Evolutionary conservation across 2,113 vertebrate species (phyloP).

Genomic region (Erinaceus europaeus): DNA sequence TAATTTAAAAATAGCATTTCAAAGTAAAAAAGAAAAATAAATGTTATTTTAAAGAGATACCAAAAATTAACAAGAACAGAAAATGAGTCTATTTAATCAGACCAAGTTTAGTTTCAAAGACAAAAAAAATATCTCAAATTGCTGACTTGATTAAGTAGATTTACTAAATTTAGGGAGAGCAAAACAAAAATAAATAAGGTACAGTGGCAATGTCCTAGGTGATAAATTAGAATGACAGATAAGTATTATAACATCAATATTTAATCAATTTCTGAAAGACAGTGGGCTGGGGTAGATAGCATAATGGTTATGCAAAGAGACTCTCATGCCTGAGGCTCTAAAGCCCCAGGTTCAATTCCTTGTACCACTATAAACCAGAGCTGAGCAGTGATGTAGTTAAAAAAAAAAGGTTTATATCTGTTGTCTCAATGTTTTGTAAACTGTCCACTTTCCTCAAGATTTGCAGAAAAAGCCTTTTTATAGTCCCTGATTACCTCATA

Average conservation of each 20-base stretch:
- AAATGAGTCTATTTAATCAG: background rate
- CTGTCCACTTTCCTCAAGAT: too few relatives aligned
- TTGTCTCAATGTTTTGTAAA: too few relatives aligned
- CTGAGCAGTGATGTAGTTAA: too few relatives aligned
- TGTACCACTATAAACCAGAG: too few relatives aligned
- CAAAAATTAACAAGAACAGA: background rate
- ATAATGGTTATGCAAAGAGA: too few relatives aligned
- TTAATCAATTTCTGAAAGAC: too few relatives aligned
- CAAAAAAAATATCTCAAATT: background rate
- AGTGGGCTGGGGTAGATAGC: too few relatives aligned
- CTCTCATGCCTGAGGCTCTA: too few relatives aligned
- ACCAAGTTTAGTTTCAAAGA: background rate
- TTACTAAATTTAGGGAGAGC: background rate
- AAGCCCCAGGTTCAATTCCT: too few relatives aligned
- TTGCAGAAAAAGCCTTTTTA: too few relatives aligned
- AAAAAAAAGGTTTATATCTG: too few relatives aligned
- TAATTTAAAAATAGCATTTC: background rate
- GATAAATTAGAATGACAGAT: background rate
- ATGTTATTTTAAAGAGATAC: background rate
- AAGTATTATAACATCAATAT: background rate
- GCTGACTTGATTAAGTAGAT: background rate
- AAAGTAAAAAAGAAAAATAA: slow-evolving; percentile 37
- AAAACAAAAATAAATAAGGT: background rate
- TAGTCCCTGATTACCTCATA: too few relatives aligned
- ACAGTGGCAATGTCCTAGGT: background rate